Evolutionary conservation across 2,113 vertebrate species (phyloP), one percentile per base, ranked within the genome.

Genomic region (Alligator mississippiensis): DNA sequence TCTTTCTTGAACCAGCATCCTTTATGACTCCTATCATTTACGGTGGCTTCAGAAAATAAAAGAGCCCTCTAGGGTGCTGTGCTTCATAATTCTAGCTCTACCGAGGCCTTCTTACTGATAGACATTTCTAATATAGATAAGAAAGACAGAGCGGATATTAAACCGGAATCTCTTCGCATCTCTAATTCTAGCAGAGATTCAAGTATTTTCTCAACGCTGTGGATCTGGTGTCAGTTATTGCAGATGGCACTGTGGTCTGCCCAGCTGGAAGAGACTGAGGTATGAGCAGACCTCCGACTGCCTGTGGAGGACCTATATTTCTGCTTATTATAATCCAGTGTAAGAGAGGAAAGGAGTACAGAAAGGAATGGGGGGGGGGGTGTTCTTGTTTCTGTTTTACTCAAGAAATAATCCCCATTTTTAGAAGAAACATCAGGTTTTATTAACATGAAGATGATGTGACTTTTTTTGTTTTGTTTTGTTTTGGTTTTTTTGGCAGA

Each of bases 61-160:
- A 79, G 82, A 59, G 93, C 59, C 12, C 18, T 85, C 76, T 80
- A 88, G 85, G 54, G 30, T 7, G 7, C 55, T n/a, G 5, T 77
- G 80, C 61, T 87, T 94, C 89, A 58, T 85, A 74, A 91, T 94
- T 77, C 76, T 94, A 90, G 92, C 92, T 96, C 94, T 84, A 30
- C 92, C 93, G 94, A 90, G 93, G 68, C 88, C 83, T 57, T 88
- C 68, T 74, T 62, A 83, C 90, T 87, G 94, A 87, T 85, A 96
- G 94, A 57, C 57, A 2, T 89, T 95, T 95, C 93, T 96, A 96
- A 96, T 93, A 95, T 84, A 95, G 96, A 97, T 96, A 93, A 96
- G 96, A 47, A 57, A 94, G 92, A 96, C 58, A 92, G 93, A 95
- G 84, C 94, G 97, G 97, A 97, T 96, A 97, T 97, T 97, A 96